Evolutionary conservation across 2,797 vertebrate genomes (phyloP).

Genomic region (Poecilia velifera): DNA sequence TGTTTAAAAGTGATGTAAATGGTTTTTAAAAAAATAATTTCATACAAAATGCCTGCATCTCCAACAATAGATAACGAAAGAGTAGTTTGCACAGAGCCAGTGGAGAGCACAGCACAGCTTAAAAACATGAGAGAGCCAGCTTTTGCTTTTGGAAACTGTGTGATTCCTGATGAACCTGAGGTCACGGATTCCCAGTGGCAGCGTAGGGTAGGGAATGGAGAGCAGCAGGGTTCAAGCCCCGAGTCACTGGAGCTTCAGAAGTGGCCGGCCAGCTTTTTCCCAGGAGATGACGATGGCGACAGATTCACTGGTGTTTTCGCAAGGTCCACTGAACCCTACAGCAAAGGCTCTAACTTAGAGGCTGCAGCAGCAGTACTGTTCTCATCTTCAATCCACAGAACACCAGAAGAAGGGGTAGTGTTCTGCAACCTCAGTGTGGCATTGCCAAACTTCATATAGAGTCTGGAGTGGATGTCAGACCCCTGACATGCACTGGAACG

Average conservation of each 20-base stretch:
- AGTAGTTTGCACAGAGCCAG: slow-evolving; percentile 32
- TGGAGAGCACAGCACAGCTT: slow-evolving; percentile 59
- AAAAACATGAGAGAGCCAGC: slow-evolving; percentile 65
- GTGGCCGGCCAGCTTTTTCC: slow-evolving; percentile 79
- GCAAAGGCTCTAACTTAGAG: slow-evolving; percentile 73
- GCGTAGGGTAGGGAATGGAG: slow-evolving; percentile 74
- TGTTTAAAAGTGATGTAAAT: slow-evolving; percentile 16
- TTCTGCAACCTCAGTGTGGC: slow-evolving; percentile 79
- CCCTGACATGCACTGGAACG: slow-evolving; percentile 56
- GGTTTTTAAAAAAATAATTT: neutral
- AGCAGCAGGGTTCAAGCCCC: slow-evolving; percentile 79
- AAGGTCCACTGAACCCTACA: slow-evolving; percentile 82
- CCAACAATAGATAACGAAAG: slow-evolving; percentile 11
- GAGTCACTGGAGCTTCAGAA: slow-evolving; percentile 82
- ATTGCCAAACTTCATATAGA: slow-evolving; percentile 80
- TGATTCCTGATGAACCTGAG: slow-evolving; percentile 76
- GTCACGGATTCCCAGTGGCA: slow-evolving; percentile 79
- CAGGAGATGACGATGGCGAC: slow-evolving; percentile 76
- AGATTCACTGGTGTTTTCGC: slow-evolving; percentile 81
- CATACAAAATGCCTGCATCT: neutral
- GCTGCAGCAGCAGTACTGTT: slow-evolving; percentile 70
- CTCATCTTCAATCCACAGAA: slow-evolving; percentile 79
- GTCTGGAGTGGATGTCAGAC: slow-evolving; percentile 54
- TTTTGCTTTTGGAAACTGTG: slow-evolving; percentile 71
- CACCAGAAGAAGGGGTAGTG: slow-evolving; percentile 68